Percentiles rank a stretch among this genome's conserved stretches.
Conservation (phyloP, 2,797 vertebrate genomes). For the Tadarida brasiliensis region DNA sequence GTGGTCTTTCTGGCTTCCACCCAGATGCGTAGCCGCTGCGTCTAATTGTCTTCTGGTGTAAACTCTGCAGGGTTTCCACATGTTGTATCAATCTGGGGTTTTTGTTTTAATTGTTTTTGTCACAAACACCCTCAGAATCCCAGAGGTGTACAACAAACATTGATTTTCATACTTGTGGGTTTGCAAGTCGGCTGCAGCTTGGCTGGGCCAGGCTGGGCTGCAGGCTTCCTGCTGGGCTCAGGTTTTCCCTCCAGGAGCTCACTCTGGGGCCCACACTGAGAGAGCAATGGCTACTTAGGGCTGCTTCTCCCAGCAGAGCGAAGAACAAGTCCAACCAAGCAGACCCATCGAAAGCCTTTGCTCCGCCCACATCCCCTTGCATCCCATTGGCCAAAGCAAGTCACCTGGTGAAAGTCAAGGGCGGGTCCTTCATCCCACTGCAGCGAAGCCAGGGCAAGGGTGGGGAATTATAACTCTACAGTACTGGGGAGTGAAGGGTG, state of each 20-base stretch:
- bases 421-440: accelerated
- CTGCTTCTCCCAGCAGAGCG: not conserved
- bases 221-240: not conserved
- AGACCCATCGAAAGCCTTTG: not conserved
- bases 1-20: not conserved
- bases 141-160: not conserved
- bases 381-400: not conserved
- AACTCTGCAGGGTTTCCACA: not conserved
- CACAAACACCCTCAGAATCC: not conserved
- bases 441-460: accelerated
- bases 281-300: too few species aligned
- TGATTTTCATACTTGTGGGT: not conserved
- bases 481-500: not conserved
- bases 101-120: not conserved
- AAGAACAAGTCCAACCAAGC: not conserved
- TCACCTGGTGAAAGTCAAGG: not conserved
- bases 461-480: not conserved
- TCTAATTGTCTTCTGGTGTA: not conserved
- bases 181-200: not conserved
- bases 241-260: not conserved
- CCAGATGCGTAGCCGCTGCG: not conserved
- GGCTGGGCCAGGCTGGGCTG: not conserved
- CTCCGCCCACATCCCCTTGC: not conserved
- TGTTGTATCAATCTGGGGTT: not conserved
- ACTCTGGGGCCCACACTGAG: not conserved